phyloP scores from a whole-genome alignment of 2,888 invertebrate genomes.

The Diarsia dahlii region DNA sequence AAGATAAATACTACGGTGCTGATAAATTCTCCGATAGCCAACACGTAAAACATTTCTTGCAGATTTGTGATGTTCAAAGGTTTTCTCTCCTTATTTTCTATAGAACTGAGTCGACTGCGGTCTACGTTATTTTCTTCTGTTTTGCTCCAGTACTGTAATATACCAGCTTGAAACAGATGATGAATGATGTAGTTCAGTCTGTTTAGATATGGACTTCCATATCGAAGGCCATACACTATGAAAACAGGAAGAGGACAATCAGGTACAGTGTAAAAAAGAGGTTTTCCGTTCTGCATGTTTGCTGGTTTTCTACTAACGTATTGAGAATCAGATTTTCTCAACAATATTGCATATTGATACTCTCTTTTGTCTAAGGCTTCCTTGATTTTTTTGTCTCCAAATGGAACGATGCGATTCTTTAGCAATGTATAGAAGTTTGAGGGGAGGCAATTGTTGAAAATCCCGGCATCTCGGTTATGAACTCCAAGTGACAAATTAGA shows the following conservation, averaged over 20 bases:
- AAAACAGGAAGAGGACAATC: constrained; percentile 90
- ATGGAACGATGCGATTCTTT: constrained; percentile 77
- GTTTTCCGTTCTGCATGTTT: constrained; percentile 82
- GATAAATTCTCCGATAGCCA: constrained; percentile 76
- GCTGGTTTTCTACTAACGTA: constrained; percentile 75
- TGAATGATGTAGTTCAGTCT: constrained; percentile 85
- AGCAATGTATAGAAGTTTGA: constrained; percentile 71
- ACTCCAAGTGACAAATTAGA: constrained; percentile 81
- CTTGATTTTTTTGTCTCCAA: constrained; percentile 82
- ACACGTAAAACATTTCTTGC: constrained; percentile 85
- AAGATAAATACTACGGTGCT: constrained; percentile 75
- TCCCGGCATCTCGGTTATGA: constrained; percentile 80
- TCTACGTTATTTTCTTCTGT: constrained; percentile 77
- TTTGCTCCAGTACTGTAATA: constrained; percentile 83
- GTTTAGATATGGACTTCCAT: constrained; percentile 90
- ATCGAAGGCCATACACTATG: constrained; percentile 90
- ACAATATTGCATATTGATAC: constrained; percentile 85
- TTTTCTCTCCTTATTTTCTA: constrained; percentile 78
- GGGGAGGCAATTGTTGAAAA: constrained; percentile 79
- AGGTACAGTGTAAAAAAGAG: constrained; percentile 85
- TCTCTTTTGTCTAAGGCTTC: constrained; percentile 82
- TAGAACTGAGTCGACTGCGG: constrained; percentile 63
- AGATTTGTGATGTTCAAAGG: constrained; percentile 82
- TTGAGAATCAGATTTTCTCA: constrained; percentile 85
- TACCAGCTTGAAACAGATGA: constrained; percentile 88